Base-by-base conservation (phyloP, 2,888 invertebrate genomes). In the Gnatocerus cornutus region DNA sequence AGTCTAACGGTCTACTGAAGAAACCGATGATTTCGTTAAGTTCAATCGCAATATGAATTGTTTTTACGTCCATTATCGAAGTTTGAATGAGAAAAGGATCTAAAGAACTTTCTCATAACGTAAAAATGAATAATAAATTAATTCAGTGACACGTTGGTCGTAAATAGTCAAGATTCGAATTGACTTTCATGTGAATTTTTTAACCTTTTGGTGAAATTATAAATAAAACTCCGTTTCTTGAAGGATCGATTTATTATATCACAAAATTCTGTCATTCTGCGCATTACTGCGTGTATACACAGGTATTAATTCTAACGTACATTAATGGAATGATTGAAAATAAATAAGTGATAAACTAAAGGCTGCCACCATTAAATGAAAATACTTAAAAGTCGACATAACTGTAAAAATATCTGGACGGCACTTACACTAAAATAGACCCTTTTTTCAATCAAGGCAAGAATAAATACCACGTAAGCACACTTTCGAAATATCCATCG, bases 241-340 rank as follows among this genome's bases (percentile, higher is more conserved):
- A 33, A 29, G 29, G 41, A 29, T 61, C 21, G 12, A 21, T 63
- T 53, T 63, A 63, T 63, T 63, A 10, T 65, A 65, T 65, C 65
- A 65, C 65, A 65, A 63, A 62, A 53, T 65, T 45, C 65, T 37
- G 53, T 12, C 63, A 27, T 39, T 41, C 63, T 63, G 63, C 63
- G 33, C 33, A 46, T 9, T 39, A 59, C 29, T n/a, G 12, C 39
- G 13, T 37, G 48, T 46, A 39, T 50, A 62, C 62, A 62, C 56
- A 29, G 16, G 16, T 21, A 0, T 52, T 39, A 52, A 39, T 43
- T 16, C 52, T 37, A 62, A 41, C 29, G 46, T 52, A 63, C 16
- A 39, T 30, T 21, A 56, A 55, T 55, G 65, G 65, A 65, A 65
- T 65, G 65, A 13, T 65, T 9, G 33, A 27, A 65, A 65, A 65